phyloP scores from a whole-genome alignment of 1,140 invertebrate genomes.

The Brachionus rubens region DNA sequence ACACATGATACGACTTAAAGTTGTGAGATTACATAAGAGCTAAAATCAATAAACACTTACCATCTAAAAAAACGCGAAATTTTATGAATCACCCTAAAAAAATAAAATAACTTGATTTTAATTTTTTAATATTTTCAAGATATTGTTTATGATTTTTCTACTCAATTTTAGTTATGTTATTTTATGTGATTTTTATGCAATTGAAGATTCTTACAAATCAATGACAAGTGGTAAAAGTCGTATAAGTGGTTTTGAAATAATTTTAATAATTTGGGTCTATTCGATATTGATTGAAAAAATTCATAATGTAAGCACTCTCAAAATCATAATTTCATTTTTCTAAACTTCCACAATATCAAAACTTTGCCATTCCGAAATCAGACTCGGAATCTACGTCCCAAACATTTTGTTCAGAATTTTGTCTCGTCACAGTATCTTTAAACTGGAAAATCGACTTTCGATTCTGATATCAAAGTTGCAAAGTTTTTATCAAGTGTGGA shows the following conservation, averaged over 20 bases:
- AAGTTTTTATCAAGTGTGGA: not conserved
- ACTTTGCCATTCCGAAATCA: too few species aligned
- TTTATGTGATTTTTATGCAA: slow-evolving; percentile 31
- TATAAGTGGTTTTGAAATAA: not conserved
- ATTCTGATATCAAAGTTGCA: not conserved
- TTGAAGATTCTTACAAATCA: not conserved
- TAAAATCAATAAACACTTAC: too few species aligned
- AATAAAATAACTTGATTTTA: too few species aligned
- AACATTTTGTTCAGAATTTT: too few species aligned
- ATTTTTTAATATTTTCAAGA: too few species aligned
- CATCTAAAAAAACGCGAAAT: too few species aligned
- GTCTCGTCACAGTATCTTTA: too few species aligned
- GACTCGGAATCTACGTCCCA: too few species aligned
- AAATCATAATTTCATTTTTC: not conserved
- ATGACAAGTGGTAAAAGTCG: not conserved
- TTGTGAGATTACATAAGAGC: too few species aligned
- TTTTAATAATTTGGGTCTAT: slow-evolving; percentile 38
- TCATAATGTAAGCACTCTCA: slow-evolving; percentile 28
- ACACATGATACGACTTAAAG: too few species aligned
- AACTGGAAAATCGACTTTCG: too few species aligned
- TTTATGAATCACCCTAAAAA: too few species aligned
- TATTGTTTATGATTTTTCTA: slow-evolving; percentile 2
- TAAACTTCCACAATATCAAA: not conserved
- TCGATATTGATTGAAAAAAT: slow-evolving; percentile 21
- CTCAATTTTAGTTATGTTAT: not conserved